A percentile compares a stretch with the other conserved stretches of the same genome.
These are phyloP conservation scores for Uria lomvia DNA, from an alignment of 2,113 vertebrate genomes.

Conservation along the genomic window DNA sequence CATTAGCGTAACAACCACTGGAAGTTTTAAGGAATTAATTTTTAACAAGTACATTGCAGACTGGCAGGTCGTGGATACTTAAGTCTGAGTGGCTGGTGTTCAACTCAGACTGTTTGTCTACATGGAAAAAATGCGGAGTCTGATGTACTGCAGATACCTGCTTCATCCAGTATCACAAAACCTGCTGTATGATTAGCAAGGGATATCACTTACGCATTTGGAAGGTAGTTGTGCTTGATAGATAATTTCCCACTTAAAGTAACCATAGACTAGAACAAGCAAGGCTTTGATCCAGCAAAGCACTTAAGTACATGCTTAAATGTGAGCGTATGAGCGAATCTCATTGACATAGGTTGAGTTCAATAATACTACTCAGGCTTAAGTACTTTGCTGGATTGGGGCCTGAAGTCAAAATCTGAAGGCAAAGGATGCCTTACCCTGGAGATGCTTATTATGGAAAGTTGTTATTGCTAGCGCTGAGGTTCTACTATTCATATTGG, in stretches of 20 bases:
- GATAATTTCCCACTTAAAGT: background rate
- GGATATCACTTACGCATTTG: background rate
- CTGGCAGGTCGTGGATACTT: background rate
- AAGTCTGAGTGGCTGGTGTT: background rate
- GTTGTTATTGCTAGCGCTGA: background rate
- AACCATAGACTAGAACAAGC: background rate
- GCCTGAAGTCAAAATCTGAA: background rate
- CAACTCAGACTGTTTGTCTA: background rate
- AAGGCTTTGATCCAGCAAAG: background rate
- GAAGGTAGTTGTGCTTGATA: background rate
- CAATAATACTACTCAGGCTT: background rate
- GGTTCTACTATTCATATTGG: background rate
- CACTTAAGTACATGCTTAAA: background rate
- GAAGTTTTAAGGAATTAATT: background rate
- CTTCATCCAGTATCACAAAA: background rate
- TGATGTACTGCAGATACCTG: background rate
- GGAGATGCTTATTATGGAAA: background rate
- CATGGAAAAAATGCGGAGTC: background rate
- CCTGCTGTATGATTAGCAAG: background rate
- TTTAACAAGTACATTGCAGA: background rate
- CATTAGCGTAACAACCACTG: background rate
- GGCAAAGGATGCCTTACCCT: background rate
- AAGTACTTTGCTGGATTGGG: background rate
- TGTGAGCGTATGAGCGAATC: background rate
- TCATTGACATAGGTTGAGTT: background rate